phyloP scores from a whole-genome alignment of 2,888 invertebrate genomes.

The Sericinus montela region DNA sequence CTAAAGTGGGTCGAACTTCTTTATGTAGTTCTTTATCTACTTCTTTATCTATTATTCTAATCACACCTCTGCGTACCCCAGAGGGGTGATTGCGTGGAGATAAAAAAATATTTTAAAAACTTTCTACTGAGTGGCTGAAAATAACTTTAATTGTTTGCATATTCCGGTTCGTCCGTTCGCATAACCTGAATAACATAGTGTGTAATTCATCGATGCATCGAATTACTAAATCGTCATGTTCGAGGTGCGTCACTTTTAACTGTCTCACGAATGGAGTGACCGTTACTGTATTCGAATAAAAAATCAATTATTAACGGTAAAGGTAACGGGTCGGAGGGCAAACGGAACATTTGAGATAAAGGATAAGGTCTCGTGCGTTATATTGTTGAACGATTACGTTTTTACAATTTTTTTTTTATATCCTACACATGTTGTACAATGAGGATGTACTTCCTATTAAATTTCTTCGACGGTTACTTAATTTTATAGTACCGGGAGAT shows the following conservation, averaged over 20 bases:
- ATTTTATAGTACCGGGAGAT: too few relatives aligned
- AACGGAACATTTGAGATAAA: conserved; percentile 29
- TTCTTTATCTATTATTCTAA: too few relatives aligned
- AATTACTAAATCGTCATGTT: conserved; percentile 31
- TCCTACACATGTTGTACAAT: background rate
- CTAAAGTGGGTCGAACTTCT: too few relatives aligned
- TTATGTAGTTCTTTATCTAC: too few relatives aligned
- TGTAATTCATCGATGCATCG: conserved; percentile 39
- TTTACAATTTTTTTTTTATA: background rate
- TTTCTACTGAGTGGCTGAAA: too few relatives aligned
- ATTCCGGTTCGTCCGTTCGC: too few relatives aligned
- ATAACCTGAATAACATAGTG: conserved; percentile 18
- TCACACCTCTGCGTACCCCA: too few relatives aligned
- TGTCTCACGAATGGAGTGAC: conserved; percentile 57
- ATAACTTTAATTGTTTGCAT: too few relatives aligned
- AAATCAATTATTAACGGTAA: conserved; percentile 70
- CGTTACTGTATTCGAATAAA: conserved; percentile 64
- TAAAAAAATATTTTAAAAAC: too few relatives aligned
- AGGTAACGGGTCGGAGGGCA: conserved; percentile 66
- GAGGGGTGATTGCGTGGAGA: too few relatives aligned
- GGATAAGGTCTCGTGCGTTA: conserved; percentile 17
- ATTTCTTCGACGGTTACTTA: background rate
- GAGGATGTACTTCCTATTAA: background rate
- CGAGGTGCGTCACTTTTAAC: conserved; percentile 68
- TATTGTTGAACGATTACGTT: conserved; percentile 1